Evolutionary conservation across 2,797 vertebrate species (phyloP).

Genomic region (Pangasius sanitwongsei): DNA sequence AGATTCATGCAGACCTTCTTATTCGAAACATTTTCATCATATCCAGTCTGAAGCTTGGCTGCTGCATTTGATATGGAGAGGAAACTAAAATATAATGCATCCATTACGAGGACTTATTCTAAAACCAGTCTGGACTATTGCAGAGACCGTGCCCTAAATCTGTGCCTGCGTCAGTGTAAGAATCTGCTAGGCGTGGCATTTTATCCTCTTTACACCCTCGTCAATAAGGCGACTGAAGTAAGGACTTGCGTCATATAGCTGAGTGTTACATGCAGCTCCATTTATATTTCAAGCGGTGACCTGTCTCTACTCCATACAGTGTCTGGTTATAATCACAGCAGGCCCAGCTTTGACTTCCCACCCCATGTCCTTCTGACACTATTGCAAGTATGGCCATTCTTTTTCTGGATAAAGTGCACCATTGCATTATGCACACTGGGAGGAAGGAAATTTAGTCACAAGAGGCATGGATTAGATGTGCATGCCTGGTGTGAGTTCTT

Average conservation of each 20-base stretch:
- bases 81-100: not conserved
- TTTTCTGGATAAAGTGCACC: not conserved
- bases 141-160: not conserved
- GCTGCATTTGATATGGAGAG: not conserved
- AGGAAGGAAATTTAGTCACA: not conserved
- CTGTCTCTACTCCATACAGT: not conserved
- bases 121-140: not conserved
- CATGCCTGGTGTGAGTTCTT: not conserved
- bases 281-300: not conserved
- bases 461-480: not conserved
- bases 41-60: not conserved
- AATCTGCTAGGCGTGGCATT: not conserved
- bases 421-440: too few species aligned
- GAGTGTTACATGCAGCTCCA: not conserved
- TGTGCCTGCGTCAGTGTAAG: not conserved
- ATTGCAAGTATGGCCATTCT: not conserved
- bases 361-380: not conserved
- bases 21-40: not conserved
- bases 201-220: not conserved
- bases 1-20: not conserved
- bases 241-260: not conserved
- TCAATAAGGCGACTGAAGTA: not conserved
- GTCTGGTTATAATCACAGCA: slow-evolving; percentile 20
- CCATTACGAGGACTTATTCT: not conserved
- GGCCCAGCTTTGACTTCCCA: not conserved